Conservation (phyloP, 2,113 vertebrate species). For the Otis tarda region DNA sequence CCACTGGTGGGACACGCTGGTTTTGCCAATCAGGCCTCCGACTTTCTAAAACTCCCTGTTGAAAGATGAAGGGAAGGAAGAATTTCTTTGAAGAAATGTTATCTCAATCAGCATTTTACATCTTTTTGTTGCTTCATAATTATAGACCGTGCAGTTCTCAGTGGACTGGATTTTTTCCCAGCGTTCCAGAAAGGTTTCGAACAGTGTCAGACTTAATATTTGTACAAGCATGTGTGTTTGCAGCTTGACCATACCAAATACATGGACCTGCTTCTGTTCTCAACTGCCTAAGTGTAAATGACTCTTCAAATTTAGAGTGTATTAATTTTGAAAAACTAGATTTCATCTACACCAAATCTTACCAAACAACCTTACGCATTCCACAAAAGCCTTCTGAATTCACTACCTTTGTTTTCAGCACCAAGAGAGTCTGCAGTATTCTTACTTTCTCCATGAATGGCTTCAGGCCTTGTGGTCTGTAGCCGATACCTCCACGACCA, state of each 20-base stretch:
- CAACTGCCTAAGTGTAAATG: not conserved
- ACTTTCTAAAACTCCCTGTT: constrained; percentile 34
- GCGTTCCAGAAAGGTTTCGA: not conserved
- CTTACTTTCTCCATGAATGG: not conserved
- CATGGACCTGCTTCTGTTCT: not conserved
- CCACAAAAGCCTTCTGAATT: not conserved
- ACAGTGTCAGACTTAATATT: not conserved
- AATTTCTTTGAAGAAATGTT: not conserved
- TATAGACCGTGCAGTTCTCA: not conserved
- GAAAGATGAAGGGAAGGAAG: not conserved
- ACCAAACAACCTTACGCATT: not conserved
- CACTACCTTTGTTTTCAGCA: not conserved
- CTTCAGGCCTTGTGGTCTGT: not conserved
- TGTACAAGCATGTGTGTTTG: not conserved
- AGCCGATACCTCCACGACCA: not conserved
- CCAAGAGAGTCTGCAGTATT: not conserved
- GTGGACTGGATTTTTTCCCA: not conserved
- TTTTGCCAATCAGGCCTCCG: not conserved
- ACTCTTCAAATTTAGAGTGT: not conserved
- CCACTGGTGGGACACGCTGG: not conserved
- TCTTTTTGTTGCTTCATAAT: not conserved
- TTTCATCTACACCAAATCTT: not conserved
- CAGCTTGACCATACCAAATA: not conserved
- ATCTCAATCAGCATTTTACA: not conserved
- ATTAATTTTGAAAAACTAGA: not conserved